Evolutionary conservation across 2,888 invertebrate genomes (phyloP), one percentile per base, ranked within the genome.

Genomic region (Gibbula magus): DNA sequence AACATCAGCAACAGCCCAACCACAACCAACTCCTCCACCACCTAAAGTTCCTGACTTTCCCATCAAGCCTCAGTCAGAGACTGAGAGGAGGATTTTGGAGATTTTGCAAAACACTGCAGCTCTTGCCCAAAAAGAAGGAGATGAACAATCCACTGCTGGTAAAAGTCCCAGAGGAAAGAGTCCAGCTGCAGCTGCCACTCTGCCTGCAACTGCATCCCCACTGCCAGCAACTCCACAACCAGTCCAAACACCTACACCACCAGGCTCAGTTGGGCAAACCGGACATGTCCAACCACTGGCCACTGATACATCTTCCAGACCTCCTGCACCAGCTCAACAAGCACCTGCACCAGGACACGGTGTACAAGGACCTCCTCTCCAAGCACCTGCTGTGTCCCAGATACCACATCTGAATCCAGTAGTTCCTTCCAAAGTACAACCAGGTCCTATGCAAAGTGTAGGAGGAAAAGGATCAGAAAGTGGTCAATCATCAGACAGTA

Each of bases 11-110:
- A 7, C 54, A 25, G 52, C 29, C 52, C 66, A 20, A 18, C 22
- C 73, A 29, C 35, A 52, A 35, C n/a, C 35, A 67, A 39, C 32
- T 52, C 32, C 52, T 67, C 77, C 45, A 35, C 77, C 61, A 45
- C 45, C 74, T 74, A 51, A 25, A 51, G 51, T 51, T 13, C 88
- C 89, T 0, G 85, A 85, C 54, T 81, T 85, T 20, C 84, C 85
- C 35, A 79, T 88, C 77, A 89, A 89, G 74, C 90, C 90, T 1
- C 89, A 90, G 83, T 89, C 89, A 53, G 91, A 91, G 80, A 91
- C 91, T 10, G 91, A 91, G 54, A 80, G 90, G 61, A 81, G 91
- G 52, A 91, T 91, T 18, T 85, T 91, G 82, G 91, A 90, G 79
- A 91, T 91, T 25, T 85, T 91, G 25, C 87, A 85, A 79, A 90